Evolutionary conservation across 2,888 invertebrate species (phyloP).

Genomic region (Helicoverpa assulta): DNA sequence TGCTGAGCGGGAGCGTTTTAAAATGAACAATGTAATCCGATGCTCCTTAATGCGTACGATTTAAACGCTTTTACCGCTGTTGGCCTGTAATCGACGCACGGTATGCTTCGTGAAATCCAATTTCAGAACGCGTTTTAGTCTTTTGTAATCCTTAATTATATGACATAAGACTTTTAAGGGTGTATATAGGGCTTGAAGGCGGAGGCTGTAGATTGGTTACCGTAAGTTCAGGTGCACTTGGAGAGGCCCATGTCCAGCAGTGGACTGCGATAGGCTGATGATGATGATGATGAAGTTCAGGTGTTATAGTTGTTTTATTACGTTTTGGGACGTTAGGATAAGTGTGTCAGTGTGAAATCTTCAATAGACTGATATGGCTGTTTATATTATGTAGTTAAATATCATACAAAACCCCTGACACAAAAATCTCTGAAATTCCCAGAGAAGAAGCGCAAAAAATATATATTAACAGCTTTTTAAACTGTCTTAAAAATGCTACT

Average conservation of each 20-base stretch:
- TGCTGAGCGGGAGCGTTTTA: slow-evolving; percentile 40
- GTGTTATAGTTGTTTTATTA: too few relatives aligned
- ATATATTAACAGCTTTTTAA: slow-evolving; percentile 16
- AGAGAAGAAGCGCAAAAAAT: neutral
- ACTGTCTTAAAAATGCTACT: slow-evolving; percentile 20
- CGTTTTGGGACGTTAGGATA: neutral
- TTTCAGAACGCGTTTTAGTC: slow-evolving; percentile 14
- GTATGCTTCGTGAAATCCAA: slow-evolving; percentile 39
- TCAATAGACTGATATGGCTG: too few relatives aligned
- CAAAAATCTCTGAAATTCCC: neutral
- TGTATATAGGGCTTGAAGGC: slow-evolving; percentile 4
- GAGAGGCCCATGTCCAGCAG: too few relatives aligned
- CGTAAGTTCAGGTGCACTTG: too few relatives aligned
- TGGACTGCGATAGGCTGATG: too few relatives aligned
- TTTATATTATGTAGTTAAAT: too few relatives aligned
- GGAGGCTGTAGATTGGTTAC: slow-evolving; percentile 3
- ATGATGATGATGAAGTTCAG: too few relatives aligned
- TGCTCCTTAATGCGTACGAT: slow-evolving; percentile 57
- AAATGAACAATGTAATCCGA: slow-evolving; percentile 56
- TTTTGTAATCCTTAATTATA: slow-evolving; percentile 31
- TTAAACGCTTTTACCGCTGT: slow-evolving; percentile 49
- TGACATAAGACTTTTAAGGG: slow-evolving; percentile 4
- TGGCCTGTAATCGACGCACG: slow-evolving; percentile 39
- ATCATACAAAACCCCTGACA: neutral
- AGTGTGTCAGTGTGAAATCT: too few relatives aligned